phyloP scores from a whole-genome alignment of 2,113 vertebrate species.

The Triplophysa dalaica region DNA sequence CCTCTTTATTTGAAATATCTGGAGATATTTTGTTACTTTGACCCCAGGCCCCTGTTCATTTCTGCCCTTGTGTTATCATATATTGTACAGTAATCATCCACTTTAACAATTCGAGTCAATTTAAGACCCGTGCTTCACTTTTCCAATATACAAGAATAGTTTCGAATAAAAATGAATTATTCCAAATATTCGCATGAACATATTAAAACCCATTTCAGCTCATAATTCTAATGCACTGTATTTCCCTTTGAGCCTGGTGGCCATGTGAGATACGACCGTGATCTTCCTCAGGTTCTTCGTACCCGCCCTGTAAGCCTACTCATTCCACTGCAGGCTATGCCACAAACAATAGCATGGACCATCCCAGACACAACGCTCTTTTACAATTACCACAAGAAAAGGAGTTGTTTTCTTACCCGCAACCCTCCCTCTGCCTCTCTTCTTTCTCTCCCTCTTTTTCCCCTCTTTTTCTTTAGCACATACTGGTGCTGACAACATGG shows the following conservation, averaged over 20 bases:
- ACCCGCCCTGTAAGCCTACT: slow-evolving; percentile 42
- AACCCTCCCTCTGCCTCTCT: slow-evolving; percentile 51
- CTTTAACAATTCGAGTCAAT: not conserved
- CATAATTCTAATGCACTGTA: not conserved
- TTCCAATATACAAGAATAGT: not conserved
- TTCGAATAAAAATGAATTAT: not conserved
- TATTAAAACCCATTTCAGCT: not conserved
- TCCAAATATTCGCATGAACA: not conserved
- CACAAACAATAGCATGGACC: slow-evolving; percentile 47
- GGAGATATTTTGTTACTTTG: too few species aligned
- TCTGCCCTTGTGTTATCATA: not conserved
- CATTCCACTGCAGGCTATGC: slow-evolving; percentile 50
- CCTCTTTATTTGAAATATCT: too few species aligned
- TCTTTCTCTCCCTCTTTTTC: slow-evolving; percentile 61
- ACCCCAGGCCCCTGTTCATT: too few species aligned
- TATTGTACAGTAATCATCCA: not conserved
- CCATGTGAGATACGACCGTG: slow-evolving; percentile 16
- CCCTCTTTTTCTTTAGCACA: slow-evolving; percentile 46
- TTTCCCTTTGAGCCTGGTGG: slow-evolving; percentile 6
- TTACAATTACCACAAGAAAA: slow-evolving; percentile 50
- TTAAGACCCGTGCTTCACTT: not conserved
- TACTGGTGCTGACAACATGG: slow-evolving; percentile 73
- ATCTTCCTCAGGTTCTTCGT: slow-evolving; percentile 37
- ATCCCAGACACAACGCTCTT: slow-evolving; percentile 45
- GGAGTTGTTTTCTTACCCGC: slow-evolving; percentile 50